Conservation (phyloP, 2,888 invertebrate genomes). For the Herminia tarsipennalis region DNA sequence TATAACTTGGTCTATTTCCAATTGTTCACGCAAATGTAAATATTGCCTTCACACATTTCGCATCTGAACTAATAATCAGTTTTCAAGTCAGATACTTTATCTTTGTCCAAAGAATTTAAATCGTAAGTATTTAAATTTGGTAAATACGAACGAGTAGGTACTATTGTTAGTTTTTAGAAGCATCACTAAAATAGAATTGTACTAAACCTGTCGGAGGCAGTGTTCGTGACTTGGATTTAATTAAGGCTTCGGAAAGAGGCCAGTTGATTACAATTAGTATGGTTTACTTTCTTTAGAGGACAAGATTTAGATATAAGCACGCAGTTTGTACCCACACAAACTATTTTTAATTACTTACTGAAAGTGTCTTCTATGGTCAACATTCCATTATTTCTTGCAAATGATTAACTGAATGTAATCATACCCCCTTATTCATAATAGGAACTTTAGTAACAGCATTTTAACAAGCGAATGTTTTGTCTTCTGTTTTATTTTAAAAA, state of each 20-base stretch:
- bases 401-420: no score
- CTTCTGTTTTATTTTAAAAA: no score
- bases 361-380: no score
- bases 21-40: not conserved
- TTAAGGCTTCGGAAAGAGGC: conserved; percentile 5
- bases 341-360: no score
- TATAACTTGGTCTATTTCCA: conserved; percentile 3
- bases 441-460: no score
- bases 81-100: conserved; percentile 14
- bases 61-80: conserved; percentile 15
- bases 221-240: conserved; percentile 36
- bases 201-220: conserved; percentile 36
- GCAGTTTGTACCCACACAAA: no score
- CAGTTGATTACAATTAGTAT: conserved; percentile 23
- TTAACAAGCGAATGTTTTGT: no score
- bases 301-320: no score
- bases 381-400: no score
- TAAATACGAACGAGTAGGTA: no score
- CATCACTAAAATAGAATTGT: conserved; percentile 32
- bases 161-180: conserved; percentile 23
- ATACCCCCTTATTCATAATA: no score
- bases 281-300: conserved; percentile 4
- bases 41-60: not conserved
- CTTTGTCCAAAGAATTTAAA: conserved; percentile 25
- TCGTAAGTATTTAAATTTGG: conserved; percentile 25